phyloP scores from a whole-genome alignment of 2,888 invertebrate genomes.

The Philopedon plagiatum region DNA sequence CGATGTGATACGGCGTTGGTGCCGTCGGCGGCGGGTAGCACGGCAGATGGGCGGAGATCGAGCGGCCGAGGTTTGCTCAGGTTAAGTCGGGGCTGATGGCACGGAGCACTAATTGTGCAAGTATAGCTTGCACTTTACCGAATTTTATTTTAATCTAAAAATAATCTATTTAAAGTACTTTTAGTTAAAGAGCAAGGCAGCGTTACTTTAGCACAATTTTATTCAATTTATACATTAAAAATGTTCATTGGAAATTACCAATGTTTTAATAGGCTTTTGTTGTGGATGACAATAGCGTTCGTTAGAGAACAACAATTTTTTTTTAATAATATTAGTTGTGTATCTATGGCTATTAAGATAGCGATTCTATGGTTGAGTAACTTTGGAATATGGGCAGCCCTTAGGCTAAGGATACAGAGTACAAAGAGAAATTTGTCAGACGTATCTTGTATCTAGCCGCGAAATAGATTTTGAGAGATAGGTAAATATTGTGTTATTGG shows the following conservation, averaged over 20 bases:
- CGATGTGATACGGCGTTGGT: too few species aligned
- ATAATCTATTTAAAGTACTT: too few species aligned
- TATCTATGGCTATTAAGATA: slow-evolving; percentile 13
- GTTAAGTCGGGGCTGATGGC: too few species aligned
- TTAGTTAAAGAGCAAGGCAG: too few species aligned
- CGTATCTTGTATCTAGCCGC: slow-evolving; percentile 7
- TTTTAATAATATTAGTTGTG: slow-evolving; percentile 3
- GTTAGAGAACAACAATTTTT: slow-evolving; percentile 5
- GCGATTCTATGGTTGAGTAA: slow-evolving; percentile 25
- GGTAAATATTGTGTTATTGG: not conserved
- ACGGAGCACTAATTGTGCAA: too few species aligned
- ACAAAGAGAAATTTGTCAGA: slow-evolving; percentile 18
- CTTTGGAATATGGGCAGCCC: slow-evolving; percentile 40
- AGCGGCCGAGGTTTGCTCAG: too few species aligned
- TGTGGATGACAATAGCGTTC: slow-evolving; percentile 10
- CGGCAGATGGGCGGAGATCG: too few species aligned
- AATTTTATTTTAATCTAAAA: too few species aligned
- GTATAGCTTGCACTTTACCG: too few species aligned
- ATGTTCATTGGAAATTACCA: not conserved
- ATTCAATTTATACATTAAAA: slow-evolving; percentile 8
- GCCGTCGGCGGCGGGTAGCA: too few species aligned
- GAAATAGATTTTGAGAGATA: slow-evolving; percentile 6
- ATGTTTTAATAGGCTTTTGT: slow-evolving; percentile 13
- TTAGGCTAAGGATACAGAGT: slow-evolving; percentile 15
- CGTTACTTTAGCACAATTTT: not conserved